These are phyloP conservation scores for Fragum fragum DNA, from an alignment of 2,888 invertebrate genomes.

Conservation along the genomic window DNA sequence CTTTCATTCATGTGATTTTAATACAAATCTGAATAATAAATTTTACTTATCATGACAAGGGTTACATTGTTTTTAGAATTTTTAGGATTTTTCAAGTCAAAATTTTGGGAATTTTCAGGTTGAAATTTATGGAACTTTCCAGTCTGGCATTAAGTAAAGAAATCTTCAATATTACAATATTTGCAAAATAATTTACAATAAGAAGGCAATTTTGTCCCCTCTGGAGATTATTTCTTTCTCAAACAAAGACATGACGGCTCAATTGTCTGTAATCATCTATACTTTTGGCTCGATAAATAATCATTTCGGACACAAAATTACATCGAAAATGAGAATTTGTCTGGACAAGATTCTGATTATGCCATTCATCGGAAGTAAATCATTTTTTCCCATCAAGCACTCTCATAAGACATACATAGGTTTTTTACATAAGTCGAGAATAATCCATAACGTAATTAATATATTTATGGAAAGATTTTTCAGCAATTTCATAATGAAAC, in stretches of 20 bases:
- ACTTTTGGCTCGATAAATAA: constrained; percentile 12
- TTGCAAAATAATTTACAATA: neutral
- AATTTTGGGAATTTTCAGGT: too few species aligned
- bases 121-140: too few species aligned
- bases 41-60: too few species aligned
- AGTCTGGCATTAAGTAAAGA: neutral
- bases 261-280: constrained; percentile 12
- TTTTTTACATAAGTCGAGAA: too few species aligned
- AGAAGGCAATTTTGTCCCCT: neutral
- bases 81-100: too few species aligned
- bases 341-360: neutral
- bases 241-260: neutral
- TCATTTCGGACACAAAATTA: constrained; percentile 10
- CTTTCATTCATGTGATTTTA: too few species aligned
- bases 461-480: too few species aligned
- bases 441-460: too few species aligned
- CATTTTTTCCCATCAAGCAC: neutral
- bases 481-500: too few species aligned
- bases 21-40: too few species aligned
- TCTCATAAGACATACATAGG: neutral
- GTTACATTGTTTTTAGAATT: too few species aligned
- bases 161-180: neutral
- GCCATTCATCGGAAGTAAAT: neutral
- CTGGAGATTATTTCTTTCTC: neutral
- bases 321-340: constrained; percentile 12